Percentiles rank a stretch among this genome's conserved stretches.
Conservation (phyloP, 2,113 vertebrate species). For the Mugil cephalus region DNA sequence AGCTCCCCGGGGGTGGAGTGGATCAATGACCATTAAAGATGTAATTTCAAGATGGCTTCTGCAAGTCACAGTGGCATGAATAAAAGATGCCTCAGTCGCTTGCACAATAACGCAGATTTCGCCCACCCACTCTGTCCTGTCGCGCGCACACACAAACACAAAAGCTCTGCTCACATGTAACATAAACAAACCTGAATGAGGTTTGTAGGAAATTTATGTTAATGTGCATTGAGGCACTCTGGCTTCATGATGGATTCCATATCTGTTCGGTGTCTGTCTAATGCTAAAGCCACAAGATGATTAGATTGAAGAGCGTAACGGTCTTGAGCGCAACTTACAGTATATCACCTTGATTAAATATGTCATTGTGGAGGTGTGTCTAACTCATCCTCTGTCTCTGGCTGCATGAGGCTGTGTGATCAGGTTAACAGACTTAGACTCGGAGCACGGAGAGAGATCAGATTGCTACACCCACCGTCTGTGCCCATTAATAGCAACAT, state of each 20-base stretch:
- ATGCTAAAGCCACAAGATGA: not conserved
- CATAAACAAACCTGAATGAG: no score
- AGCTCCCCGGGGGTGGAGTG: slow-evolving; percentile 54
- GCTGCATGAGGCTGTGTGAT: slow-evolving; percentile 16
- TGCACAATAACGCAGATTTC: slow-evolving; percentile 44
- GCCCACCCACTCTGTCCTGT: slow-evolving; percentile 12
- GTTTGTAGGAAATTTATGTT: no score
- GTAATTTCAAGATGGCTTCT: slow-evolving; percentile 77
- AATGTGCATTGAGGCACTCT: no score
- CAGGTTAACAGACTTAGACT: slow-evolving; percentile 46
- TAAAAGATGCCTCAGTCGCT: slow-evolving; percentile 73
- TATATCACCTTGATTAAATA: slow-evolving; percentile 5
- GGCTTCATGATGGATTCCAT: not conserved
- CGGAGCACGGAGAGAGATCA: slow-evolving; percentile 28
- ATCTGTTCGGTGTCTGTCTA: not conserved
- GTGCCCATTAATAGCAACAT: slow-evolving; percentile 55
- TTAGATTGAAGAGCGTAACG: not conserved
- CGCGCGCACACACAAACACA: not conserved
- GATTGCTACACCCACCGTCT: slow-evolving; percentile 43
- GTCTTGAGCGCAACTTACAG: not conserved
- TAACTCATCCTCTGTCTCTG: slow-evolving; percentile 14
- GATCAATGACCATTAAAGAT: slow-evolving; percentile 81
- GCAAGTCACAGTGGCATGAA: slow-evolving; percentile 76
- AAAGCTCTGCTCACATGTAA: no score
- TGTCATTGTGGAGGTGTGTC: not conserved